These are phyloP conservation scores for Odontothrips loti DNA, from an alignment of 2,888 invertebrate species.

Conservation along the genomic window DNA sequence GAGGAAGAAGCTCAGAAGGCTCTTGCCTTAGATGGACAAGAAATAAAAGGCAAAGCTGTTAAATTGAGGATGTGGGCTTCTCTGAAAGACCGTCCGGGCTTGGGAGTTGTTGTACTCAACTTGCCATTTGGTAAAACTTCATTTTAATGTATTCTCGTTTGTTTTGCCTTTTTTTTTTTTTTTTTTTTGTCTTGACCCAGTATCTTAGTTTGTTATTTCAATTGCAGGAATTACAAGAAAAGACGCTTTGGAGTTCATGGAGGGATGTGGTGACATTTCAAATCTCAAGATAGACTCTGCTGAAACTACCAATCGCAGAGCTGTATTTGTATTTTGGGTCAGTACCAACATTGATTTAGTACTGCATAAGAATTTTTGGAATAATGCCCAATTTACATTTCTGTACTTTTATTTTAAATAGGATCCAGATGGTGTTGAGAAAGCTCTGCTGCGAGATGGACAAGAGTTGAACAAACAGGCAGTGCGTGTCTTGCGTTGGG, in stretches of 20 bases:
- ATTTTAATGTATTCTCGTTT: not conserved
- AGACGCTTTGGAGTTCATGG: slow-evolving; percentile 12
- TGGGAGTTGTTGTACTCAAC: slow-evolving; percentile 4
- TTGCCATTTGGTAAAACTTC: not conserved
- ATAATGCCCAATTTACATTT: not conserved
- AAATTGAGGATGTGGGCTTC: slow-evolving; percentile 8
- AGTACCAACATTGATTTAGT: not conserved
- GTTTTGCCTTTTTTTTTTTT: too few species aligned
- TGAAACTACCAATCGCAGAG: slow-evolving; percentile 2
- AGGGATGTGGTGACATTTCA: not conserved
- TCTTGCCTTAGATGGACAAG: not conserved
- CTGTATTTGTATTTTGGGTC: slow-evolving; percentile 10
- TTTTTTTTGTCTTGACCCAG: not conserved
- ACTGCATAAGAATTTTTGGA: not conserved
- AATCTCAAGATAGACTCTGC: slow-evolving; percentile 1
- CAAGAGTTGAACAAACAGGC: slow-evolving; percentile 13
- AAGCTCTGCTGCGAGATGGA: not conserved
- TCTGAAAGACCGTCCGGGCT: not conserved
- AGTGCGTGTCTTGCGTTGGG: not conserved
- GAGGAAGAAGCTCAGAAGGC: slow-evolving; percentile 7
- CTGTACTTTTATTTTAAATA: not conserved
- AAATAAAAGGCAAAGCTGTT: not conserved
- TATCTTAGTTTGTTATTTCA: not conserved
- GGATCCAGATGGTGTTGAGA: not conserved
- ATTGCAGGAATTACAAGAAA: not conserved